Conservation (phyloP, 2,888 invertebrate species). For the Cryptophagus acutangulus region DNA sequence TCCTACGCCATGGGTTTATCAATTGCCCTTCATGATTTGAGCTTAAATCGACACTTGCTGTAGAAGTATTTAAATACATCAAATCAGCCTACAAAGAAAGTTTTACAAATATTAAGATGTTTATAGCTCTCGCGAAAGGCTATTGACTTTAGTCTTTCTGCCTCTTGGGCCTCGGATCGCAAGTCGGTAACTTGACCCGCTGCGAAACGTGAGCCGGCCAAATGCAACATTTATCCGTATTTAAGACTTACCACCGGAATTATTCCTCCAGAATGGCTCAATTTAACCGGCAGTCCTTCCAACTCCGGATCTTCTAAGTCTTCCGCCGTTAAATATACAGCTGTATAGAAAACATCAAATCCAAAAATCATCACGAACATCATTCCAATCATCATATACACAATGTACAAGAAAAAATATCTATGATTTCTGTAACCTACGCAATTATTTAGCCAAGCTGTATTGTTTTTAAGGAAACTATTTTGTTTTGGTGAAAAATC, state of each 20-base stretch:
- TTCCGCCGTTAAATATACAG: constrained; percentile 54
- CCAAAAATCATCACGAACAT: constrained; percentile 79
- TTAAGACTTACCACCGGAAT: constrained; percentile 62
- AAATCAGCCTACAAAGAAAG: constrained; percentile 34
- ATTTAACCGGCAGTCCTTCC: constrained; percentile 73
- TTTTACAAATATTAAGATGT: not conserved
- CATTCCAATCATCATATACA: constrained; percentile 80
- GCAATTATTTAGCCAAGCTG: constrained; percentile 96
- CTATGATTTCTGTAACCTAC: constrained; percentile 92
- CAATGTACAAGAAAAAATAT: constrained; percentile 90
- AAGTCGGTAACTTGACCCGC: too few species aligned
- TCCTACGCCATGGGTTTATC: constrained; percentile 49
- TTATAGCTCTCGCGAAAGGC: too few species aligned
- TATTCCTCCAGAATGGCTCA: constrained; percentile 69
- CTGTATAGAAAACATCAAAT: constrained; percentile 72
- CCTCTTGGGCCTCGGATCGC: too few species aligned
- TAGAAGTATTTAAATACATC: constrained; percentile 34
- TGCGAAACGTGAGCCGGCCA: constrained; percentile 1
- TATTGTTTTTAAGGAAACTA: too few species aligned
- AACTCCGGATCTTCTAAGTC: constrained; percentile 61
- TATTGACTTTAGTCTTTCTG: too few species aligned
- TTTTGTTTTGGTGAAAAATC: too few species aligned
- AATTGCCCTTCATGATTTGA: constrained; percentile 22
- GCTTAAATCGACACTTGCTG: constrained; percentile 31
- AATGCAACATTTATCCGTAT: constrained; percentile 11